phyloP scores from a whole-genome alignment of 2,113 vertebrate species.

The Mobula birostris region DNA sequence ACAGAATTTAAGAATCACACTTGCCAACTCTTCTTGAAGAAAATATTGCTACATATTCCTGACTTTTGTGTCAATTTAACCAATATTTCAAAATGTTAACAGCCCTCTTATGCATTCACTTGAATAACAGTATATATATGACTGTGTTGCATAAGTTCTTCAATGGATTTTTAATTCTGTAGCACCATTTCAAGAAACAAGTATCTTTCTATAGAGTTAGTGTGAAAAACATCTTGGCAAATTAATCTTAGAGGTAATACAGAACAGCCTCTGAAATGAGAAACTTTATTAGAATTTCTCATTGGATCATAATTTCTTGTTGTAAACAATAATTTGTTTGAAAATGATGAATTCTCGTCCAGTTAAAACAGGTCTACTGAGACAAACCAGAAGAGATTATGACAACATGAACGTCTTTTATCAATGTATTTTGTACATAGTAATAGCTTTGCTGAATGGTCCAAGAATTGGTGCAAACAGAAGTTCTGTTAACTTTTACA shows the following conservation, averaged over 20 bases:
- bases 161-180: background rate
- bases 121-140: background rate
- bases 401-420: background rate
- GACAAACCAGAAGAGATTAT: background rate
- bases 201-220: background rate
- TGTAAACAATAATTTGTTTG: background rate
- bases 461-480: background rate
- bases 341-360: background rate
- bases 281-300: background rate
- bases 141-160: background rate
- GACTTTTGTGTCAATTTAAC: background rate
- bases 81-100: background rate
- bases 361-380: background rate
- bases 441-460: background rate
- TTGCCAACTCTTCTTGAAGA: background rate
- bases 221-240: background rate
- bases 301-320: background rate
- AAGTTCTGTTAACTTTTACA: background rate
- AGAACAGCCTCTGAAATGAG: background rate
- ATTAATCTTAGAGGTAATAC: background rate
- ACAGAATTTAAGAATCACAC: background rate
- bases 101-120: background rate
- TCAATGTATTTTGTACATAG: background rate
- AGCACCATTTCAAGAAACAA: background rate
- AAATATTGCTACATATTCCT: background rate